Base-by-base conservation (phyloP, 2,888 invertebrate species). In the Pterostichus madidus region DNA sequence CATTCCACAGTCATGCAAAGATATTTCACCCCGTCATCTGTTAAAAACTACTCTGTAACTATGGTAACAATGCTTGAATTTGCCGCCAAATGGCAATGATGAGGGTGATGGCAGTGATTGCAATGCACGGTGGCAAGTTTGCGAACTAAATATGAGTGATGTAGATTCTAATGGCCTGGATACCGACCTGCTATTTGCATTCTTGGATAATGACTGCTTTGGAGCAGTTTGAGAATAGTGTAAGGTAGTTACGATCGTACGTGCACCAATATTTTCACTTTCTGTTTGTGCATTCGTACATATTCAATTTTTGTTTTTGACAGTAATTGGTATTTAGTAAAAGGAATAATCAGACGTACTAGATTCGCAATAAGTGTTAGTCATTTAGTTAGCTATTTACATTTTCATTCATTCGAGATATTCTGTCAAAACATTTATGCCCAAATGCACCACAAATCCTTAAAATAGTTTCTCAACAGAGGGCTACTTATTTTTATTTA, bases 101-200 rank as follows among this genome's bases (percentile, higher is more conserved):
- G 17, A 6, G 5, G 17, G 15, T 56, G 17, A 6, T 17, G 13
- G 17, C 17, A 17, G 49, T 10, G 49, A 49, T 49, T 49, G 11
- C 13, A 49, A n/a, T n/a, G 64, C 44, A 15, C 44, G 17, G 68
- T 44, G 68, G 68, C 68, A 71, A 71, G 44, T 71, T 71, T 71
- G 15, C 10, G 68, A 44, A 71, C 68, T 71, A 71, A 8, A 15
- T 17, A 17, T 71, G 68, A 71, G 68, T 44, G 44, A 71, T 71
- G 44, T 10, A 44, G 68, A 44, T 71, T 39, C 68, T 71, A 71
- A 71, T 71, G 46, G 64, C 44, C 5, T 10, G 68, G 68, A 15
- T 44, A 71, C 44, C 44, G 46, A 71, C 68, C 32, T 64, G 13
- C 64, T 44, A 71, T 71, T 71, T 71, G 68, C 68, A 56, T 56